Evolutionary conservation across 2,113 vertebrate species (phyloP).

Genomic region (Bubo blakistoni): DNA sequence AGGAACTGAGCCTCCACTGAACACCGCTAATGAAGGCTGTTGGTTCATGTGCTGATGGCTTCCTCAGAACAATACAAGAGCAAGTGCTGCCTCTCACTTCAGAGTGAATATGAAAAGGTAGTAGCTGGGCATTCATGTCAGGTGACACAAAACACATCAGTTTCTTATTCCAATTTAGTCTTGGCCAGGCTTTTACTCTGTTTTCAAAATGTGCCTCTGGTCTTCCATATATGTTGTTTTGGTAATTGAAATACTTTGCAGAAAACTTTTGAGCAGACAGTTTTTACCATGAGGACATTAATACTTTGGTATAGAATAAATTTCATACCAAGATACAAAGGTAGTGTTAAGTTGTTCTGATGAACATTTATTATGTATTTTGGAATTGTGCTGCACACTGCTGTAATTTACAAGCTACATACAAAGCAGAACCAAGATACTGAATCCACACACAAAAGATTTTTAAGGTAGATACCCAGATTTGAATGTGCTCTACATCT

Average conservation of each 20-base stretch:
- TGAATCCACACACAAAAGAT: neutral
- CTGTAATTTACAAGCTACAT: constrained; percentile 37
- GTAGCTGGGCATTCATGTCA: neutral
- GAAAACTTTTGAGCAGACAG: neutral
- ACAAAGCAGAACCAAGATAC: neutral
- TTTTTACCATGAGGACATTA: neutral
- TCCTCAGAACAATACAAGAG: neutral
- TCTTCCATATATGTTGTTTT: neutral
- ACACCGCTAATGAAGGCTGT: neutral
- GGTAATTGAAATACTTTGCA: neutral
- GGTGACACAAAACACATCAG: neutral
- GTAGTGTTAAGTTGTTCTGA: neutral
- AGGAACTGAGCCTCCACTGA: neutral
- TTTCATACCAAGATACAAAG: neutral
- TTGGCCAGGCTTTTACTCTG: neutral
- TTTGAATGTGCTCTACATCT: constrained; percentile 74
- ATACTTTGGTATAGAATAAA: neutral
- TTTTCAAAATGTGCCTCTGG: neutral
- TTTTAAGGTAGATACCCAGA: neutral
- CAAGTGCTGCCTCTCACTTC: neutral
- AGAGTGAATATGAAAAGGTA: neutral
- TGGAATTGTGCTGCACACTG: neutral
- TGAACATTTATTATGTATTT: constrained; percentile 7
- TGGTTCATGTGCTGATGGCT: neutral
- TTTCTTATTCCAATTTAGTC: neutral